Evolutionary conservation across 2,888 invertebrate species (phyloP).

Genomic region (Epinotia brunnichana): DNA sequence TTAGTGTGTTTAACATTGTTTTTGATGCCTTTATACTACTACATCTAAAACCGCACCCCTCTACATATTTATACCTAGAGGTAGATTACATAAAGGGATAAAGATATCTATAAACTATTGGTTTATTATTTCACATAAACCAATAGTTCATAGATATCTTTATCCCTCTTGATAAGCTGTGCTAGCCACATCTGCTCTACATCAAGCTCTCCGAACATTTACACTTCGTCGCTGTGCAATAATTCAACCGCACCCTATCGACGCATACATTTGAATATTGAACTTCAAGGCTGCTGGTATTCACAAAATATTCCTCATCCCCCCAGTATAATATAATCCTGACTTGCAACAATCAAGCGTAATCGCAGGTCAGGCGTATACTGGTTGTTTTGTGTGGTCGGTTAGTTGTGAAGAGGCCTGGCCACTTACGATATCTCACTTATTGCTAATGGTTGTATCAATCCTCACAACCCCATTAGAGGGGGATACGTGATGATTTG

Average conservation of each 20-base stretch:
- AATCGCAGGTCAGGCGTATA: not conserved
- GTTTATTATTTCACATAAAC: no score
- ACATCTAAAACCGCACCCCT: no score
- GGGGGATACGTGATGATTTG: conserved; percentile 6
- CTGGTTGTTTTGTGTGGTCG: not conserved
- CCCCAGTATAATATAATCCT: not conserved
- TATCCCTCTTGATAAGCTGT: not conserved
- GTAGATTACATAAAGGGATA: no score
- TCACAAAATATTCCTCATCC: not conserved
- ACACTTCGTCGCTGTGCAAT: not conserved
- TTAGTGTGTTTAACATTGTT: no score
- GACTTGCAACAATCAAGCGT: not conserved
- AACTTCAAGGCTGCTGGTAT: conserved; percentile 1
- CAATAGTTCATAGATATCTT: not conserved
- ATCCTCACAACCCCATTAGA: conserved; percentile 33
- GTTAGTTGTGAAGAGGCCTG: not conserved
- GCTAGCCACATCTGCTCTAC: not conserved
- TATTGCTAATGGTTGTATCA: conserved; percentile 22
- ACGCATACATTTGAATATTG: conserved; percentile 9
- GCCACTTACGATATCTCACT: conserved; percentile 29
- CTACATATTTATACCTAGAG: no score
- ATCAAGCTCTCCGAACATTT: not conserved
- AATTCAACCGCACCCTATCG: conserved; percentile 4
- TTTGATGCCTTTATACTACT: no score
- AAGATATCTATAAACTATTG: no score